These are phyloP conservation scores for Hormiphora californensis DNA, from an alignment of 37 sponge, comb jelly and placozoan species.

Conservation along the genomic window DNA sequence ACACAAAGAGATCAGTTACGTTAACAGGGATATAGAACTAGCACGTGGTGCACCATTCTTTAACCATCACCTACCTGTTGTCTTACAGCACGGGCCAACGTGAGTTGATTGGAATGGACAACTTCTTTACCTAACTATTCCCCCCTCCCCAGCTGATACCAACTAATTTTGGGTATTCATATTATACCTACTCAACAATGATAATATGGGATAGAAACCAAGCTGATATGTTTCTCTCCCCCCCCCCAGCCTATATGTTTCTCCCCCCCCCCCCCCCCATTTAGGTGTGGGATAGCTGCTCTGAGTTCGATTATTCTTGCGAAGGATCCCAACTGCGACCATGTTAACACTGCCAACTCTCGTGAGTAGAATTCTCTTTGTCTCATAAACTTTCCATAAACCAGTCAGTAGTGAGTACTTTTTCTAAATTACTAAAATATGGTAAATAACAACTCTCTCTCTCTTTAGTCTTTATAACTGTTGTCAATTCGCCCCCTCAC, in stretches of 20 bases:
- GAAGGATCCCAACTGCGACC: not conserved
- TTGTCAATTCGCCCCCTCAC: too few species aligned
- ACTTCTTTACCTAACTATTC: not conserved
- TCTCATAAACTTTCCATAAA: too few species aligned
- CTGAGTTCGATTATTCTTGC: not conserved
- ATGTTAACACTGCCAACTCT: not conserved
- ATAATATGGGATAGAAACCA: too few species aligned
- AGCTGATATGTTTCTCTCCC: too few species aligned
- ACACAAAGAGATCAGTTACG: not conserved
- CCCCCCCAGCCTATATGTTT: too few species aligned
- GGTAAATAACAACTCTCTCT: not conserved
- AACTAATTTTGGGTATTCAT: not conserved
- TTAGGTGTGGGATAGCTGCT: conserved; percentile 24
- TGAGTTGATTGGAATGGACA: conserved; percentile 10
- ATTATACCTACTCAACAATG: not conserved
- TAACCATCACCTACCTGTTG: conserved; percentile 4
- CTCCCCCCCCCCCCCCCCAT: too few species aligned
- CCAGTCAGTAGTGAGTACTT: too few species aligned
- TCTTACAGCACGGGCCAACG: conserved; percentile 15
- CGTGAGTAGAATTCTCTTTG: too few species aligned
- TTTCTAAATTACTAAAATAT: not conserved
- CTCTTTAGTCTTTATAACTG: too few species aligned
- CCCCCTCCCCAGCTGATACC: not conserved
- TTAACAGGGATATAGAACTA: not conserved
- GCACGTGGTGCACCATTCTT: not conserved